A percentile compares a stretch with the other conserved stretches of the same genome.
Evolutionary conservation across 2,888 invertebrate genomes (phyloP).

Genomic region (Parascotia fuliginaria): DNA sequence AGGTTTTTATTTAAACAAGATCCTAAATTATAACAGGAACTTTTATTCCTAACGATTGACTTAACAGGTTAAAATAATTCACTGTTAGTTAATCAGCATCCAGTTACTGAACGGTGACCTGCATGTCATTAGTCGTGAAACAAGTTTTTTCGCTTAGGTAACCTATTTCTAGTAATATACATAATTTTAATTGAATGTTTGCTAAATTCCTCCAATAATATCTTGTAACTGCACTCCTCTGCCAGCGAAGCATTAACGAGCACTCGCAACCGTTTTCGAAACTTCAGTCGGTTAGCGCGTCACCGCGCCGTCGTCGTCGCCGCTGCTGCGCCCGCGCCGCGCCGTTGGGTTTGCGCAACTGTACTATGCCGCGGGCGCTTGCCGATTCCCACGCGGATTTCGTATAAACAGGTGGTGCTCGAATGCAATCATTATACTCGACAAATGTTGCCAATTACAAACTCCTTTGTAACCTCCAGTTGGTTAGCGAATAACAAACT

Average conservation of each 20-base stretch:
- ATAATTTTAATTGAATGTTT: conserved; percentile 26
- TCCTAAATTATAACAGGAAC: conserved; percentile 41
- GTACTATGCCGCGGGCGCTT: conserved; percentile 56
- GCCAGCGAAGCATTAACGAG: conserved; percentile 46
- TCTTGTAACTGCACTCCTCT: conserved; percentile 44
- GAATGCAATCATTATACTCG: conserved; percentile 62
- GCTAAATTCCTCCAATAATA: conserved; percentile 32
- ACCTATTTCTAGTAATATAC: conserved; percentile 29
- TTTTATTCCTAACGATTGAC: conserved; percentile 31
- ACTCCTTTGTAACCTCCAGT: conserved; percentile 49
- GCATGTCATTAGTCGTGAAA: conserved; percentile 28
- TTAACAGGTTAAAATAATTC: conserved; percentile 36
- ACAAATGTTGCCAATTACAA: conserved; percentile 61
- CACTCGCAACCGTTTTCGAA: conserved; percentile 61
- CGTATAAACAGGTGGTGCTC: conserved; percentile 76
- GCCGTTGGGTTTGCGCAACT: conserved; percentile 70
- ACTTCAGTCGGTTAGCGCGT: conserved; percentile 42
- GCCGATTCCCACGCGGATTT: conserved; percentile 83
- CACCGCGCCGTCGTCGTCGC: conserved; percentile 25
- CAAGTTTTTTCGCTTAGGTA: conserved; percentile 34
- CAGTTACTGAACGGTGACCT: conserved; percentile 24
- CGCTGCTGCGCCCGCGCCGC: conserved; percentile 16
- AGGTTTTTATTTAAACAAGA: conserved; percentile 32
- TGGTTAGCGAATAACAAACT: conserved; percentile 30
- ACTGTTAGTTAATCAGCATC: conserved; percentile 33